Evolutionary conservation across 1,140 invertebrate species (phyloP), one percentile per base, ranked within the genome.

Genomic region (Ectropis grisescens): DNA sequence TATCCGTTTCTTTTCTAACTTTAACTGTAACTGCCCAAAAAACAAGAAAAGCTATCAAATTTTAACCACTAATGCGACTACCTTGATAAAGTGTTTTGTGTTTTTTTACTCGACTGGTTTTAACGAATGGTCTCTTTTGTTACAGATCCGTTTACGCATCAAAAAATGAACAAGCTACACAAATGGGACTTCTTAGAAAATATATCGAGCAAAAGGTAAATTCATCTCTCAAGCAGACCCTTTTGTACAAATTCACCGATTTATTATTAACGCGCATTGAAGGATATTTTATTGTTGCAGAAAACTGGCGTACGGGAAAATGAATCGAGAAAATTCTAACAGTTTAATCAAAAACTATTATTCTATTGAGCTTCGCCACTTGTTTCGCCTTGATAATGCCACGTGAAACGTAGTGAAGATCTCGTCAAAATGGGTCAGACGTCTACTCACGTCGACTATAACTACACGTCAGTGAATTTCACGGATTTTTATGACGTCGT

Each of bases 391-490:
- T 13, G 41, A 49, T 32, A 49, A 56, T 48, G 50, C 48, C 32
- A 61, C 64, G 44, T 79, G 57, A 75, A 69, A 68, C 61, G 58
- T 60, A 55, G 49, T 31, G 8, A 38, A 41, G 12, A 37, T 43
- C 41, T 37, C 31, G 38, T 30, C 40, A 72, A 58, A 54, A 80
- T 80, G 75, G 75, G 69, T 37, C 69, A 76, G 45, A 55, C 61
- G 34, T 55, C 54, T 28, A 69, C 61, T 31, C 46, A 69, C 31
- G 42, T 54, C 11, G 52, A 53, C 36, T 35, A 47, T 30, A 76
- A 76, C 47, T 59, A 55, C 22, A 70, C 62, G 45, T 47, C 36
- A 33, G 35, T 57, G 39, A 79, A 76, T 53, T 62, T 55, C 32
- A 52, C 65, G 3, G 56, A 70, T 11, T 41, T 52, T 22, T 56